A percentile compares a stretch with the other conserved stretches of the same genome.
Evolutionary conservation across 2,888 invertebrate species (phyloP).

Genomic region (Cheilosia vulpina): DNA sequence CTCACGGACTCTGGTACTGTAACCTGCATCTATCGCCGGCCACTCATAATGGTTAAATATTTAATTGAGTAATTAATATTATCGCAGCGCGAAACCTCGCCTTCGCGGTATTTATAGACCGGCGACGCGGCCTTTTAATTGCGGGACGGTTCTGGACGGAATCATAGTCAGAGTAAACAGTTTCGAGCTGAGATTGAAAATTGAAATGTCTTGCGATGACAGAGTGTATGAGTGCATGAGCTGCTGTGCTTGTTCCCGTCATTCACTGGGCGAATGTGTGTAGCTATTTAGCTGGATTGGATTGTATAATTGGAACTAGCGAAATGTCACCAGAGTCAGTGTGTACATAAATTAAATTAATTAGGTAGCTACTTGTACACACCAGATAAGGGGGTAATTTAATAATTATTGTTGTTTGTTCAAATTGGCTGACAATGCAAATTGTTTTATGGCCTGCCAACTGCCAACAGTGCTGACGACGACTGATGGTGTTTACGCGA

Average conservation of each 20-base stretch:
- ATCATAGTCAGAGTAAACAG: slow-evolving; percentile 41
- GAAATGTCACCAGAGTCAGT: slow-evolving; percentile 70
- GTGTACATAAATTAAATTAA: slow-evolving; percentile 72
- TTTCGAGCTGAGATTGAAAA: slow-evolving; percentile 27
- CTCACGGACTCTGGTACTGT: background rate
- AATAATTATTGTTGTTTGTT: slow-evolving; percentile 72
- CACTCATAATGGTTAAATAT: slow-evolving; percentile 58
- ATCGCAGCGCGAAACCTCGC: slow-evolving; percentile 52
- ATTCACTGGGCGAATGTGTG: too few relatives aligned
- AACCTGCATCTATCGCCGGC: slow-evolving; percentile 46
- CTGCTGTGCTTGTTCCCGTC: too few relatives aligned
- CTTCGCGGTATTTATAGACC: slow-evolving; percentile 63
- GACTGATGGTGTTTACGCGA: slow-evolving; percentile 22
- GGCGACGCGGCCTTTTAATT: slow-evolving; percentile 25
- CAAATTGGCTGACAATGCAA: slow-evolving; percentile 73
- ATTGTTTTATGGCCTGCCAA: slow-evolving; percentile 59
- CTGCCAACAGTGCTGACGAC: slow-evolving; percentile 5
- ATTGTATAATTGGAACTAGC: slow-evolving; percentile 64
- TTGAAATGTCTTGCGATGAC: slow-evolving; percentile 58
- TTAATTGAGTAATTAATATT: slow-evolving; percentile 70
- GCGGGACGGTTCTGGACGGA: slow-evolving; percentile 3
- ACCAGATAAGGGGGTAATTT: slow-evolving; percentile 57
- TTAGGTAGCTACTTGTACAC: slow-evolving; percentile 68
- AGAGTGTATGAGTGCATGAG: background rate
- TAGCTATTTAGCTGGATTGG: slow-evolving; percentile 11